These are phyloP conservation scores for Brotula barbata DNA, from an alignment of 2,797 vertebrate species.

Conservation along the genomic window DNA sequence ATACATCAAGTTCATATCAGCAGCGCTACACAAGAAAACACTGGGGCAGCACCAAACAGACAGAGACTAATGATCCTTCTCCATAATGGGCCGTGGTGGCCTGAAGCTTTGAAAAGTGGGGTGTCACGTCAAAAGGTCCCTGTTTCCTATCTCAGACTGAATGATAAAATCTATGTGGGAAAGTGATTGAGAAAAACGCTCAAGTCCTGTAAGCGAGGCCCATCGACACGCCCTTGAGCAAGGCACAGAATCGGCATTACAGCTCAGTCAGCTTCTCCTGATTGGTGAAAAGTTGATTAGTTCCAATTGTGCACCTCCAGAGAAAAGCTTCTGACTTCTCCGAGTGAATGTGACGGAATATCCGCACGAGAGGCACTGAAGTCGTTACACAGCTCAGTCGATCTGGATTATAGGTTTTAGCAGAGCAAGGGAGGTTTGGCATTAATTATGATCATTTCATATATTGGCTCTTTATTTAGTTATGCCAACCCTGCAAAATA, in stretches of 20 bases:
- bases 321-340: slow-evolving; percentile 3
- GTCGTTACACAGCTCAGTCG: slow-evolving; percentile 67
- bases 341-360: slow-evolving; percentile 51
- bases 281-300: slow-evolving; percentile 27
- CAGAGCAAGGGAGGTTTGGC: slow-evolving; percentile 61
- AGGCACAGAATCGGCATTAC: slow-evolving; percentile 9
- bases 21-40: slow-evolving; percentile 57
- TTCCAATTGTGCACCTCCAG: slow-evolving; percentile 21
- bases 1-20: slow-evolving; percentile 76
- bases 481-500: slow-evolving; percentile 56
- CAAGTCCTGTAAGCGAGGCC: slow-evolving; percentile 3
- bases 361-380: slow-evolving; percentile 41
- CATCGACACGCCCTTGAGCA: slow-evolving; percentile 12
- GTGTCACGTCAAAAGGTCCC: slow-evolving; percentile 36
- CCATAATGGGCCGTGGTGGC: slow-evolving; percentile 64
- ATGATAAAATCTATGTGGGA: slow-evolving; percentile 33
- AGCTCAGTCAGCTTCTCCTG: slow-evolving; percentile 12
- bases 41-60: slow-evolving; percentile 69
- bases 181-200: slow-evolving; percentile 11
- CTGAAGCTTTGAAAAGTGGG: slow-evolving; percentile 40
- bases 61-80: slow-evolving; percentile 71
- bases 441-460: slow-evolving; percentile 70
- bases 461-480: slow-evolving; percentile 61
- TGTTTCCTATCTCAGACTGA: slow-evolving; percentile 29
- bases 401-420: slow-evolving; percentile 73